Evolutionary conservation across 1,140 invertebrate species (phyloP), one percentile per base, ranked within the genome.

Genomic region (Brachionus manjavacas): DNA sequence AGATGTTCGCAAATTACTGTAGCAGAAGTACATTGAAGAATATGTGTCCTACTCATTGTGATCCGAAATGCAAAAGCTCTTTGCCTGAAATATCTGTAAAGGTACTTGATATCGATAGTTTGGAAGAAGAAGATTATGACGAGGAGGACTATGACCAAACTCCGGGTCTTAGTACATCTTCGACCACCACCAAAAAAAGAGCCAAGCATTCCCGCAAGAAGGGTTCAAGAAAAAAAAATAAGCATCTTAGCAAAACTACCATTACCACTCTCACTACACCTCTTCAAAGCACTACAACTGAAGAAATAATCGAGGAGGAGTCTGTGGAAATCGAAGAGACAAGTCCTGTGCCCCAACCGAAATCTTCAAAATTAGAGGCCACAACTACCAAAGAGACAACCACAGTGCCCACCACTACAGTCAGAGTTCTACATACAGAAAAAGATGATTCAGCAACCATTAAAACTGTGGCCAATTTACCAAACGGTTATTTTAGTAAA

Each of bases 401-500:
- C 11, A 39, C 25, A 49, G 23, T 49, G 12, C 23, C 72, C 9
- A 49, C 72, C 9, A 76, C 72, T 9, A 49, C 72, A 16, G 12
- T 49, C 41, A 76, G 52, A 76, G 41, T 49, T 49, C 16, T 76
- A 20, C 72, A 76, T 14, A 76, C 72, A 25, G 72, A 76, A 49
- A 14, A 28, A 49, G 72, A 76, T 28, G 46, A 76, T 49, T 76
- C 72, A 52, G 43, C 12, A 12, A 76, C 72, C 23, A 76, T 43
- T 14, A 76, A 76, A 14, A 76, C 72, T 28, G 16, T 76, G 6
- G 41, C 72, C 16, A 76, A 76, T 25, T 49, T 76, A 76, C 72
- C 72, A 20, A 76, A 76, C 72, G 72, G 72, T 76, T 76, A 76
- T 76, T 76, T 76, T 76, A 76, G 72, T 76, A 76, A 76, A 14